Conservation (phyloP, 2,888 invertebrate species). For the Agrypnus murinus region DNA sequence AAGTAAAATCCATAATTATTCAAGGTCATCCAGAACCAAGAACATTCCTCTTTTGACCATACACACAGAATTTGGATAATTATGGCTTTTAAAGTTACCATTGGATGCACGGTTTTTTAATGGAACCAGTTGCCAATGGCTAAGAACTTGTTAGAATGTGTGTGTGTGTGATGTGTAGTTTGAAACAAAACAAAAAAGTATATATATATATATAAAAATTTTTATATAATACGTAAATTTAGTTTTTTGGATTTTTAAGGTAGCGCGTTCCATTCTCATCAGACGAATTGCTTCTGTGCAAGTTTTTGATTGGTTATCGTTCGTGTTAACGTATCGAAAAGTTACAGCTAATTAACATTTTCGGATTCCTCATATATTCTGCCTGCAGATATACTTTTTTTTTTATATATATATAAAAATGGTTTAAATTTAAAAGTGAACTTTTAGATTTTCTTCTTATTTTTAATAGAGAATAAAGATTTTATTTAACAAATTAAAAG, state of each 20-base stretch:
- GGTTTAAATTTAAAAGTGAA: too few relatives aligned
- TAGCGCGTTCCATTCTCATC: conserved; percentile 20
- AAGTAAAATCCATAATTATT: conserved; percentile 43
- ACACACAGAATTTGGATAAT: conserved; percentile 43
- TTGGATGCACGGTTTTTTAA: conserved; percentile 31
- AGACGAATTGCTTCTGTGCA: conserved; percentile 27
- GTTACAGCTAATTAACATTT: conserved; percentile 26
- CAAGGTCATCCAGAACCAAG: conserved; percentile 33
- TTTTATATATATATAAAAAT: too few relatives aligned
- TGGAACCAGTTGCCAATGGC: conserved; percentile 28
- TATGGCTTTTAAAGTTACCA: conserved; percentile 40
- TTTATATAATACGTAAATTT: too few relatives aligned
- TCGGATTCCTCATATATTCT: conserved; percentile 16
- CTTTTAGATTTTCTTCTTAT: too few relatives aligned
- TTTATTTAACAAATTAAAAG: too few relatives aligned
- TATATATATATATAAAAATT: too few relatives aligned
- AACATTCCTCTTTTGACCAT: conserved; percentile 36
- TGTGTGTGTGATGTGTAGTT: not conserved
- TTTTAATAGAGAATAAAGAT: too few relatives aligned
- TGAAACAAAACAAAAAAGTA: too few relatives aligned
- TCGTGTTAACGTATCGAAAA: conserved; percentile 10
- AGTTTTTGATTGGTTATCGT: conserved; percentile 20
- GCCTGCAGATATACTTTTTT: not conserved
- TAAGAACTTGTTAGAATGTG: not conserved
- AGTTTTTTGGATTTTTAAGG: too few relatives aligned